Base-by-base conservation (phyloP, 2,888 invertebrate genomes). In the Eupithecia tripunctaria region DNA sequence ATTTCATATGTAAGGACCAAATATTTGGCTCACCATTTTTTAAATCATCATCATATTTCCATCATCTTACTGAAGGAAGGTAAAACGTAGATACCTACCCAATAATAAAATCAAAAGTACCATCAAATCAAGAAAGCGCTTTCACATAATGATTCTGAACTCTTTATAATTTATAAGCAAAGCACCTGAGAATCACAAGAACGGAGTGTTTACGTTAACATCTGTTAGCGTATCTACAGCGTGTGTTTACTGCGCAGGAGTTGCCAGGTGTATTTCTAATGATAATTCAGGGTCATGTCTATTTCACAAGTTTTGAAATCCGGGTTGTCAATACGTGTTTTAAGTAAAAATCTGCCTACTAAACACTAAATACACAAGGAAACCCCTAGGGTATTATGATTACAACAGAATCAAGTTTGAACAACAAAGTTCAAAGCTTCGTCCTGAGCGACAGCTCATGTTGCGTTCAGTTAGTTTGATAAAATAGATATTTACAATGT, bases 241-340 rank as follows among this genome's bases (percentile, higher is more conserved):
- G n/a, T 51, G 56, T 62, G 67, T 73, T 67, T 71, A 67, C 60
- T 66, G 41, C 27, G 36, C 64, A 51, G 32, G 10, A 21, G 67
- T 38, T 63, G 41, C 63, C 68, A 43, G 29, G 66, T 71, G 73
- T 63, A 66, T 66, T 68, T 38, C 21, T 51, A 65, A 69, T 47
- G n/a, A 38, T 68, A 36, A 38, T 56, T 15, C 32, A 71, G 21
- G 59, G 60, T 60, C 32, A 14, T 56, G 51, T 27, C 51, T 51
- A 18, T 51, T 64, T 51, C 38, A 15, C 12, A 21, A 12, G n/a
- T 63, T 21, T 60, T 29, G 18, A 60, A 60, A 29, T 60, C 60
- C 60, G 60, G 29, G 29, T 60, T 60, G 7, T 56, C 56, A 51
- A 51, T 51, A 25, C 12, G 12, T 4, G 56, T 56, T 56, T 21